Base-by-base conservation (phyloP, 2,113 vertebrate genomes). In the Podarcis cretensis region DNA sequence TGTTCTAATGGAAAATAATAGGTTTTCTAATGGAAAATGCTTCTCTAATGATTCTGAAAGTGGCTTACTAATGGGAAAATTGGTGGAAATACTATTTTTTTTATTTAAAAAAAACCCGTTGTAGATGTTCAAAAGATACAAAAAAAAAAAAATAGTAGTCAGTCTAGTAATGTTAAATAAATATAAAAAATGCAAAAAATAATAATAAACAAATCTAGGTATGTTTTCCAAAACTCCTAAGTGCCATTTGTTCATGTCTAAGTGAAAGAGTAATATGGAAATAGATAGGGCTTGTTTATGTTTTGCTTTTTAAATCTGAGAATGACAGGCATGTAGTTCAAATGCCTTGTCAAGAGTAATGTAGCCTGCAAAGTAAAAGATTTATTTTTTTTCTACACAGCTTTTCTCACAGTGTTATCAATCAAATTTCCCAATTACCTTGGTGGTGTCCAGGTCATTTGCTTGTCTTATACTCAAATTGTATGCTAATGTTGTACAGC, bases 401-500 rank as follows among this genome's bases (percentile, higher is more conserved):
- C 59, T 65, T 3, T 7, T 23, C 85, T 0, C 0, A 88, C 91
- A 92, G n/a, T 1, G 25, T 82, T 90, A 83, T 14, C 78, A 81
- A 14, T 79, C 75, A 89, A 23, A 76, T 20, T 83, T 0, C 82
- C 57, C 77, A 37, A 48, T 16, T 23, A 9, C 57, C 85, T 82
- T 81, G 66, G 1, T 27, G 48, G 12, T 89, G 18, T 86, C 83
- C 87, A 23, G 84, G 91, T 77, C 32, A 84, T 63, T 57, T 83
- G 10, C 2, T 91, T 65, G 63, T 83, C 2, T 91, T 65, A 65
- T 83, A 9, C 59, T 84, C 14, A 66, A 74, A 80, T 32, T 12
- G 0, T 59, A 74, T 86, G 16, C 87, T 85, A 81, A 90, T 91
- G 75, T 4, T 89, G 65, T 89, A 91, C 90, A 86, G 43, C 43